Conservation (phyloP, 2,797 vertebrate species). For the Gephyroberyx darwinii region DNA sequence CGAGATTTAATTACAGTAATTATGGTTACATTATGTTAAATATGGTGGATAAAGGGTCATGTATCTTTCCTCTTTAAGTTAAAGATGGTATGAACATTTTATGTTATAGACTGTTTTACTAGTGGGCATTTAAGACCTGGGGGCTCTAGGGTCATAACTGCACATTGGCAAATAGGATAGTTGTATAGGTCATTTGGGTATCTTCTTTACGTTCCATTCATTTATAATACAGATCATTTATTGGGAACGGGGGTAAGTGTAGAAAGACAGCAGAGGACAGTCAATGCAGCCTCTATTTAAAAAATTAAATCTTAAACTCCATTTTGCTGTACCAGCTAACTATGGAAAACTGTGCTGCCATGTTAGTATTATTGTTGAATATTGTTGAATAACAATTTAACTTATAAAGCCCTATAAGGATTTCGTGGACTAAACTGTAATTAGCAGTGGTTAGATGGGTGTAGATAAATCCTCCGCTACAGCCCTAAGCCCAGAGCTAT, state of each 20-base stretch:
- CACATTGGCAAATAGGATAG: constrained; percentile 39
- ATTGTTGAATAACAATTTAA: constrained; percentile 32
- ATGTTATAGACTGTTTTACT: constrained; percentile 39
- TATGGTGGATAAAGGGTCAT: constrained; percentile 72
- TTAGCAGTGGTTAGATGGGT: constrained; percentile 18
- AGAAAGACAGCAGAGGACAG: constrained; percentile 30
- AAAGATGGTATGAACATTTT: constrained; percentile 65
- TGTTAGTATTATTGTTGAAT: constrained; percentile 8
- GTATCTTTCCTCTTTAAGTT: constrained; percentile 66
- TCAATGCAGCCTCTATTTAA: constrained; percentile 26
- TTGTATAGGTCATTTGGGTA: constrained; percentile 30
- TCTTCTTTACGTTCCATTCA: constrained; percentile 38
- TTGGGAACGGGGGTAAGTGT: constrained; percentile 38
- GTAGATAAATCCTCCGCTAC: background rate
- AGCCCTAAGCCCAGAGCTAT: background rate
- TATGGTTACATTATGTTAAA: constrained; percentile 48
- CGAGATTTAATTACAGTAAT: constrained; percentile 42
- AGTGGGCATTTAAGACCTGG: constrained; percentile 31
- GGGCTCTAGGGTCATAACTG: constrained; percentile 35
- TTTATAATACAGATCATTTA: constrained; percentile 28
- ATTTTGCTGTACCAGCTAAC: constrained; percentile 22
- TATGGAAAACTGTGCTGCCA: background rate
- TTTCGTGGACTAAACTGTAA: constrained; percentile 28
- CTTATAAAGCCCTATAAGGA: constrained; percentile 29
- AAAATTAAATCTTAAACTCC: constrained; percentile 25